Percentiles rank a stretch among this genome's conserved stretches.
Evolutionary conservation across 2,888 invertebrate species (phyloP).

Genomic region (Chrysina gloriosa): DNA sequence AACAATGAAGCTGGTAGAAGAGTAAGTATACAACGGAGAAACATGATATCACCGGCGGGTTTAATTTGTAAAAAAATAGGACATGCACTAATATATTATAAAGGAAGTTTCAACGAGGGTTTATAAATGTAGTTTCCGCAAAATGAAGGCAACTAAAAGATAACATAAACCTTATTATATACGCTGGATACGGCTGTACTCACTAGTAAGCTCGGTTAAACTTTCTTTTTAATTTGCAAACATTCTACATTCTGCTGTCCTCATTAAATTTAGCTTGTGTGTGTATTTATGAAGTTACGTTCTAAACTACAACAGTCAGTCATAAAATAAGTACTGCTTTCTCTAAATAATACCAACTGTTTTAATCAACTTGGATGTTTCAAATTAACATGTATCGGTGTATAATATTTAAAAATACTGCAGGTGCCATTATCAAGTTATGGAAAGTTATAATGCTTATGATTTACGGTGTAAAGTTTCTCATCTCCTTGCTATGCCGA

Average conservation of each 20-base stretch:
- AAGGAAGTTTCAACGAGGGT: constrained; percentile 23
- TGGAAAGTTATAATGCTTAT: no score
- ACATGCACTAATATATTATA: constrained; percentile 28
- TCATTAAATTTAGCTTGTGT: no score
- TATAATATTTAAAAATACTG: no score
- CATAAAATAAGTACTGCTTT: no score
- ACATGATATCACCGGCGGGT: constrained; percentile 27
- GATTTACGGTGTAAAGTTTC: no score
- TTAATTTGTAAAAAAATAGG: constrained; percentile 25
- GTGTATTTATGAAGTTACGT: no score
- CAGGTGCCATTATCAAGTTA: no score
- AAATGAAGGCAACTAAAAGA: constrained; percentile 12
- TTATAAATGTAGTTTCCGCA: constrained; percentile 3
- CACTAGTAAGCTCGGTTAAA: neutral
- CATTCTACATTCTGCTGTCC: constrained; percentile 2
- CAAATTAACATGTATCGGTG: no score
- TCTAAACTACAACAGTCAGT: no score
- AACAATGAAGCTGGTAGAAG: constrained; percentile 98
- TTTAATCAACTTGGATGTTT: no score
- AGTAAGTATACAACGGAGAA: constrained; percentile 70
- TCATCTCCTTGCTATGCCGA: no score
- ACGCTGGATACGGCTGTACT: neutral
- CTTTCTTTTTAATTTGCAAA: constrained; percentile 11
- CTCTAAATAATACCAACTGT: no score
- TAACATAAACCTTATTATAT: constrained; percentile 15